These are phyloP conservation scores for Dichetophora obliterata DNA, from an alignment of 2,888 invertebrate species.

Conservation along the genomic window DNA sequence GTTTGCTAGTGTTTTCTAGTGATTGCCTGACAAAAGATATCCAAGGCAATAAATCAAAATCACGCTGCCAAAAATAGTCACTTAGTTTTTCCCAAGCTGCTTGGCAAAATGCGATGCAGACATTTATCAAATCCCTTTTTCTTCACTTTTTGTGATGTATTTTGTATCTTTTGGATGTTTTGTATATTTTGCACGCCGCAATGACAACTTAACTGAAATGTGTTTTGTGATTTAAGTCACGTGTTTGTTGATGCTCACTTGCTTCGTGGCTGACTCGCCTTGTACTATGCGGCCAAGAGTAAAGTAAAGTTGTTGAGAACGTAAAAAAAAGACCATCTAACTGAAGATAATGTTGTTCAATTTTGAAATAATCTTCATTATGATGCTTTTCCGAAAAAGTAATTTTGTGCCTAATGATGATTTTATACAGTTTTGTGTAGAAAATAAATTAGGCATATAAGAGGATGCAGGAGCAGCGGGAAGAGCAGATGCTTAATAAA, in stretches of 20 bases:
- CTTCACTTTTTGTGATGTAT: no score
- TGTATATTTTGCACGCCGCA: no score
- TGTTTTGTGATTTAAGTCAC: neutral
- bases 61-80: no score
- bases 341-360: slow-evolving; percentile 8
- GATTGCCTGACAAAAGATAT: no score
- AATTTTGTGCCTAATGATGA: slow-evolving; percentile 23
- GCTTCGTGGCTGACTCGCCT: no score
- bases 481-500: neutral
- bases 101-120: no score
- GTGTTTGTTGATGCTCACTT: neutral
- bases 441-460: neutral
- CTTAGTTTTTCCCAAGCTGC: no score
- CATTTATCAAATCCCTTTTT: no score
- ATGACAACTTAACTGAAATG: neutral
- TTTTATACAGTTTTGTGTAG: slow-evolving; percentile 25
- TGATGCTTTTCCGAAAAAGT: neutral
- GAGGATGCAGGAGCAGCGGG: neutral
- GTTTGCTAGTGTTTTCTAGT: no score
- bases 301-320: neutral
- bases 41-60: no score
- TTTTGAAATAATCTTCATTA: neutral
- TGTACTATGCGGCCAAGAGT: neutral
- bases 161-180: no score
- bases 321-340: no score